Conservation (phyloP, 2,113 vertebrate genomes). For the Paracanthobrama guichenoti region DNA sequence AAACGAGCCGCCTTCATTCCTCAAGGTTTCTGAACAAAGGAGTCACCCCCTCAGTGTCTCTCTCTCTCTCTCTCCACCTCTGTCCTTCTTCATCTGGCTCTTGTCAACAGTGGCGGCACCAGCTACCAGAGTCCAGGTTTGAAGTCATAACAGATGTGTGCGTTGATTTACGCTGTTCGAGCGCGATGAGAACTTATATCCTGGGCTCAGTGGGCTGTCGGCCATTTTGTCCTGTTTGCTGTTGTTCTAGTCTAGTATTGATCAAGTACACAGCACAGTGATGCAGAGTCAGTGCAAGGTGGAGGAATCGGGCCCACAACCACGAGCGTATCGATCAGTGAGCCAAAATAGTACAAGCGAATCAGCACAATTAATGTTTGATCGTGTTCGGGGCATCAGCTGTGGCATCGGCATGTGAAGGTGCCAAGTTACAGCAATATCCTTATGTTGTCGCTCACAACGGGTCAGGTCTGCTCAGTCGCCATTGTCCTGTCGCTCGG, state of each 20-base stretch:
- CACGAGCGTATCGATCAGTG: neutral
- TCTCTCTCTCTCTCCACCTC: constrained; percentile 32
- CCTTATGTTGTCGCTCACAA: neutral
- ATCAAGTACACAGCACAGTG: neutral
- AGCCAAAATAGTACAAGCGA: neutral
- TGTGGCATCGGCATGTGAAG: neutral
- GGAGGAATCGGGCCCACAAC: constrained; percentile 5
- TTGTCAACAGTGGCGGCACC: constrained; percentile 28
- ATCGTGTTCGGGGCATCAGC: neutral
- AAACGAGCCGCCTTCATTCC: constrained; percentile 15
- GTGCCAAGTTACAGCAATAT: neutral
- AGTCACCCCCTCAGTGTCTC: neutral
- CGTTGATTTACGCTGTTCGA: neutral
- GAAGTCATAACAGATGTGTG: neutral
- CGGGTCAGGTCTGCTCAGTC: neutral
- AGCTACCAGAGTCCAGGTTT: constrained; percentile 25
- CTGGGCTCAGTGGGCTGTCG: neutral
- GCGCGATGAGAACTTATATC: neutral
- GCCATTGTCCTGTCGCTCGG: neutral
- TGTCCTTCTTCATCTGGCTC: constrained; percentile 53
- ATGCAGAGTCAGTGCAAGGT: constrained; percentile 17
- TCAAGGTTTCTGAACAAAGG: constrained; percentile 41
- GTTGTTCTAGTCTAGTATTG: constrained; percentile 21
- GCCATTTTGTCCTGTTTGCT: constrained; percentile 24
- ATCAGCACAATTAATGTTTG: constrained; percentile 27